These are phyloP conservation scores for Callionymus lyra DNA, from an alignment of 2,113 vertebrate genomes.

Conservation along the genomic window DNA sequence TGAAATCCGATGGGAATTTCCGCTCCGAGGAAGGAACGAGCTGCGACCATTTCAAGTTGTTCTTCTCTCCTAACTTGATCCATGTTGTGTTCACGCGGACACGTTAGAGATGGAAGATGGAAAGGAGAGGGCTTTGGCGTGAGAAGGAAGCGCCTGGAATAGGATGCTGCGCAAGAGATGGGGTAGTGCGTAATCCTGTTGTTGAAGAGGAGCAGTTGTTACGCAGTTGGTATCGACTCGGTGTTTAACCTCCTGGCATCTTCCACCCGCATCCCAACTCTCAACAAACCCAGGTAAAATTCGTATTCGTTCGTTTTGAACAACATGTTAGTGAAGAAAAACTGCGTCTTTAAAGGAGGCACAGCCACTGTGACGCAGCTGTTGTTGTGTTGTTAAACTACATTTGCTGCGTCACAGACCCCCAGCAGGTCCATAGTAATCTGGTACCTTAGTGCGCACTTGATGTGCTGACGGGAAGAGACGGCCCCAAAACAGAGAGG, in stretches of 20 bases:
- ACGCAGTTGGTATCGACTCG: conserved; percentile 55
- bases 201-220: conserved; percentile 47
- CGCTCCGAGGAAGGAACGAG: conserved; percentile 28
- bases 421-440: conserved; percentile 35
- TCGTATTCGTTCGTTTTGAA: too few relatives aligned
- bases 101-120: conserved; percentile 23
- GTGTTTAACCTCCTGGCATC: conserved; percentile 14
- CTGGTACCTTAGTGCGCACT: conserved; percentile 56
- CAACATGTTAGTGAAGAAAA: conserved; percentile 1
- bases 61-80: conserved; percentile 10
- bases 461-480: conserved; percentile 53
- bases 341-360: conserved; percentile 6
- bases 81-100: conserved; percentile 3
- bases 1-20: conserved; percentile 51
- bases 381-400: conserved; percentile 27
- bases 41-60: conserved; percentile 6
- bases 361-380: conserved; percentile 33
- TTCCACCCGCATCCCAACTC: conserved; percentile 1
- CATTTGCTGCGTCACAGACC: conserved; percentile 49
- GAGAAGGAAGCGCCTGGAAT: conserved; percentile 47
- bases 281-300: not conserved
- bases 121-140: conserved; percentile 56
- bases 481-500: conserved; percentile 27
- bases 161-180: conserved; percentile 69
- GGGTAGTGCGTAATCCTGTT: conserved; percentile 58